Conservation (phyloP, 2,888 invertebrate species). For the Silvanus unidentatus region DNA sequence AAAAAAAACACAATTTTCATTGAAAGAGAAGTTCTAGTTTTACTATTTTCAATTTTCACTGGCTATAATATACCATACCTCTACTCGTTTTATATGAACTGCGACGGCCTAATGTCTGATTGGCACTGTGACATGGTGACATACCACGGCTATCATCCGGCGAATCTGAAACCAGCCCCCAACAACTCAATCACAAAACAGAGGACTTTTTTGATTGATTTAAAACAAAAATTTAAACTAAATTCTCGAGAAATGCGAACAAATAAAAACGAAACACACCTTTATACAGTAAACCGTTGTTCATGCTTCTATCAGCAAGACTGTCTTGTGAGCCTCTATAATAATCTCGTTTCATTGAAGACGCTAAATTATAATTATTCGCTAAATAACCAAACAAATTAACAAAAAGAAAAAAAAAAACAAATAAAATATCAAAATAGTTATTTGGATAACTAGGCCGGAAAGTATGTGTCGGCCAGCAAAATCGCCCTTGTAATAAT, state of each 20-base stretch:
- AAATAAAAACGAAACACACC: too few relatives aligned
- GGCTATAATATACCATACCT: too few relatives aligned
- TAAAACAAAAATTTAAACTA: slow-evolving; percentile 1
- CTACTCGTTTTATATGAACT: slow-evolving; percentile 84
- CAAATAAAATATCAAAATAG: background rate
- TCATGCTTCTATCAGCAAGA: slow-evolving; percentile 65
- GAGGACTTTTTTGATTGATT: slow-evolving; percentile 10
- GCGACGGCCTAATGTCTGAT: slow-evolving; percentile 66
- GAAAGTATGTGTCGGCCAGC: too few relatives aligned
- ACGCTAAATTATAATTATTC: slow-evolving; percentile 43
- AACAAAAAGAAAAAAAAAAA: slow-evolving; percentile 16
- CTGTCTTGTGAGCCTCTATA: slow-evolving; percentile 89
- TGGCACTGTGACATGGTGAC: slow-evolving; percentile 62
- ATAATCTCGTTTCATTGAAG: slow-evolving; percentile 81
- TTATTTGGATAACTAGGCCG: too few relatives aligned
- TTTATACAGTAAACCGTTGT: slow-evolving; percentile 59
- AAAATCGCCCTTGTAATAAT: too few relatives aligned
- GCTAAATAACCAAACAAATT: slow-evolving; percentile 22
- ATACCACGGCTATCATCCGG: slow-evolving; percentile 71
- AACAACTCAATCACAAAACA: too few relatives aligned
- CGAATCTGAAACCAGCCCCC: slow-evolving; percentile 53
- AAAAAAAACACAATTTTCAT: background rate
- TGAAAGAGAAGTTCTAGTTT: too few relatives aligned
- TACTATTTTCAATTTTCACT: too few relatives aligned
- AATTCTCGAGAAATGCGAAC: background rate